phyloP scores from a whole-genome alignment of 2,797 vertebrate species.

The Gallirallus australis region DNA sequence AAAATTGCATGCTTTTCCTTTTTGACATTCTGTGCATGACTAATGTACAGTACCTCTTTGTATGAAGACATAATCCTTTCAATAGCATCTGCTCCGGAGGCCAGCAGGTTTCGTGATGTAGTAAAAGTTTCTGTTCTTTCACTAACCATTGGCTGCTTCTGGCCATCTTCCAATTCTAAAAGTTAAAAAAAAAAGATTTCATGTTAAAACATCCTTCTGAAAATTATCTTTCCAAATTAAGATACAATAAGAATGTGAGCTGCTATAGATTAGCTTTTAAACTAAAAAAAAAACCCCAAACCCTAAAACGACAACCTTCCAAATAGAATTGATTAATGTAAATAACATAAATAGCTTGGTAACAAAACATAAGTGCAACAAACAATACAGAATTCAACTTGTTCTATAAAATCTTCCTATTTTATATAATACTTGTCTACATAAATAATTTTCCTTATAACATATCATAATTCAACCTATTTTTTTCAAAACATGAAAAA shows the following conservation, averaged over 20 bases:
- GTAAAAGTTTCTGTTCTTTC: slow-evolving; percentile 98
- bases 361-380: background rate
- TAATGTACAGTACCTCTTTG: slow-evolving; percentile 89
- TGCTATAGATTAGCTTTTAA: background rate
- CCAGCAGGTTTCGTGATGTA: slow-evolving; percentile 93
- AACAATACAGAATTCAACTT: background rate
- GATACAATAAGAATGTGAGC: background rate
- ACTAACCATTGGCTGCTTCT: slow-evolving; percentile 92
- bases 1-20: background rate
- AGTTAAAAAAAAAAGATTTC: background rate
- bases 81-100: slow-evolving; percentile 95
- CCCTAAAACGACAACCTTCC: background rate
- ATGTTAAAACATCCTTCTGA: background rate
- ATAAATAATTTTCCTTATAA: background rate
- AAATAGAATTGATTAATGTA: background rate
- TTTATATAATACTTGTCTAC: background rate
- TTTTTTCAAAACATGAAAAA: background rate
- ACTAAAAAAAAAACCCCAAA: background rate
- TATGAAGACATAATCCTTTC: slow-evolving; percentile 99
- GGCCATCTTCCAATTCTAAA: slow-evolving; percentile 90
- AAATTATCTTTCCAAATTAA: slow-evolving; percentile 11
- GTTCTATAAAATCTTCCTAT: background rate
- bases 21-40: background rate
- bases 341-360: background rate
- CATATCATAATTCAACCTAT: background rate